Evolutionary conservation across 2,888 invertebrate genomes (phyloP).

Genomic region (Mechanitis mazaeus): DNA sequence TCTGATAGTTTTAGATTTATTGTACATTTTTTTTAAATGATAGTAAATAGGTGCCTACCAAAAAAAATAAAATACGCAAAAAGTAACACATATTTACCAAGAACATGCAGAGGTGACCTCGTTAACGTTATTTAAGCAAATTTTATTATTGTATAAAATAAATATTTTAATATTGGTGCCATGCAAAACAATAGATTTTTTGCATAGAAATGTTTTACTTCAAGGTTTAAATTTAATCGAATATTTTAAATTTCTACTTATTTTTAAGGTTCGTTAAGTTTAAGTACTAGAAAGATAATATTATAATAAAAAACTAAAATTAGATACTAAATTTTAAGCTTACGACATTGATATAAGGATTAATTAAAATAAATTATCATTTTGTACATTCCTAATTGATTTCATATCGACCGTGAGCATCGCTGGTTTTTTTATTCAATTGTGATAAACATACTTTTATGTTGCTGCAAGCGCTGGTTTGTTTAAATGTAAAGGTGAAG

Average conservation of each 20-base stretch:
- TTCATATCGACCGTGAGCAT: constrained; percentile 29
- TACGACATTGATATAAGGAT: no score
- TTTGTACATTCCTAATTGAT: not conserved
- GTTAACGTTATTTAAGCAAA: not conserved
- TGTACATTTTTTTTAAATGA: no score
- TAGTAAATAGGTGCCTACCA: no score
- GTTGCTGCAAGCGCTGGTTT: constrained; percentile 36
- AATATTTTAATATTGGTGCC: not conserved
- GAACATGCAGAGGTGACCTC: constrained; percentile 2
- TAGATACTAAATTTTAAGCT: no score
- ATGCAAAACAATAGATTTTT: not conserved
- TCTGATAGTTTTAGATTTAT: not conserved
- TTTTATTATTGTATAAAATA: not conserved
- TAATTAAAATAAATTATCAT: no score
- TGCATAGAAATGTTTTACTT: no score
- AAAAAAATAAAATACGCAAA: no score
- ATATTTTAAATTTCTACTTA: no score
- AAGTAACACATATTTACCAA: not conserved
- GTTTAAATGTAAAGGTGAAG: constrained; percentile 32
- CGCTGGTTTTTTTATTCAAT: constrained; percentile 19
- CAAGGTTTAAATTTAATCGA: no score
- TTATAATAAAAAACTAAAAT: no score
- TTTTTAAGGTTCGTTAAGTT: no score
- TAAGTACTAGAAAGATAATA: no score
- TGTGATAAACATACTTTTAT: constrained; percentile 17